phyloP scores from a whole-genome alignment of 2,888 invertebrate species.

The Heliconius sara region DNA sequence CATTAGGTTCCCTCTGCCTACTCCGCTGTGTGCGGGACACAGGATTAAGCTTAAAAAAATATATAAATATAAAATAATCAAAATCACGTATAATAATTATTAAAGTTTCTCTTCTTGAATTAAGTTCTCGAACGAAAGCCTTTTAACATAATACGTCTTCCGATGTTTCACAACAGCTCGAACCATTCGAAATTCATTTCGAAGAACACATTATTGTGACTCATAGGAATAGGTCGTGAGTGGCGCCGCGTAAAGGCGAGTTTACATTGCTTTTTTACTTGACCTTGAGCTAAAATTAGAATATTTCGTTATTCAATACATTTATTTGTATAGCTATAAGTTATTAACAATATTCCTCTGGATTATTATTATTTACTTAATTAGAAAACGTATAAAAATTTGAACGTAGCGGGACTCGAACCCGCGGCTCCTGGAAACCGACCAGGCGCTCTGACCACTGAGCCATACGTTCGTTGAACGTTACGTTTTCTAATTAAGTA shows the following conservation, averaged over 20 bases:
- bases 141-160: constrained; percentile 42
- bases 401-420: too few relatives aligned
- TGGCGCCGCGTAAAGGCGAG: constrained; percentile 51
- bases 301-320: constrained; percentile 15
- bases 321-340: background rate
- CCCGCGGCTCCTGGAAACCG: too few relatives aligned
- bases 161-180: constrained; percentile 66
- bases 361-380: background rate
- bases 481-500: too few relatives aligned
- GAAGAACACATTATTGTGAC: constrained; percentile 71
- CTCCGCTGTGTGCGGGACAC: too few relatives aligned
- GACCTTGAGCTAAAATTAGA: constrained; percentile 33
- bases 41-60: background rate
- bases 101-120: background rate
- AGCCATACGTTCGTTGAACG: too few relatives aligned
- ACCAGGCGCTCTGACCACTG: too few relatives aligned
- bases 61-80: background rate
- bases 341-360: background rate
- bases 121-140: constrained; percentile 37
- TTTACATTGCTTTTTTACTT: constrained; percentile 38
- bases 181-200: constrained; percentile 64
- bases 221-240: constrained; percentile 72
- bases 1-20: too few relatives aligned
- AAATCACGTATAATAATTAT: background rate
- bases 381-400: too few relatives aligned